Evolutionary conservation across 35 echinoderm and acorn worm genomes (phyloP).

Genomic region (Diadema setosum): DNA sequence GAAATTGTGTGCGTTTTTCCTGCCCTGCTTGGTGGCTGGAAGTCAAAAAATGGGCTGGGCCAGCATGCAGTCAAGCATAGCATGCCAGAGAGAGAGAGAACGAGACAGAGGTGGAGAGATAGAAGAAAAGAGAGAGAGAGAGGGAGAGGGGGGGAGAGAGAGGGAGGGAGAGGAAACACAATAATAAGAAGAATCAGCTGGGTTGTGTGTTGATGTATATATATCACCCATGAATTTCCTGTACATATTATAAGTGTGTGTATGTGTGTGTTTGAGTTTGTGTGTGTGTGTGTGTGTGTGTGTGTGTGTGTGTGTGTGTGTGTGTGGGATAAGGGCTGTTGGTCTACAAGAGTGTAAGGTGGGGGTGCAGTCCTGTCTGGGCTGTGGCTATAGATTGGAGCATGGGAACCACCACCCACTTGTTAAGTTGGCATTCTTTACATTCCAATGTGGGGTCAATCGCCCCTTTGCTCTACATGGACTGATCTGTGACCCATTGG

Average conservation of each 20-base stretch:
- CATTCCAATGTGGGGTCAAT: not conserved
- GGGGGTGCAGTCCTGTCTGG: not conserved
- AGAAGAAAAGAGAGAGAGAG: not conserved
- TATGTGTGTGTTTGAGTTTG: too few species aligned
- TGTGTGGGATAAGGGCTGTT: too few species aligned
- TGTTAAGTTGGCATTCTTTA: not conserved
- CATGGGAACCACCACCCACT: not conserved
- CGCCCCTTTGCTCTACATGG: not conserved
- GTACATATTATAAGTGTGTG: too few species aligned
- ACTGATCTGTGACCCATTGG: not conserved
- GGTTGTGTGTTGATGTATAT: not conserved
- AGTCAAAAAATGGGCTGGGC: not conserved
- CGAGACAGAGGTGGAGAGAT: not conserved
- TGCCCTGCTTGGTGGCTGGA: not conserved
- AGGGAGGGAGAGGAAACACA: too few species aligned
- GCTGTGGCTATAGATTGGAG: not conserved
- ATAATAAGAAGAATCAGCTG: too few species aligned
- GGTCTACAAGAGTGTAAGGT: too few species aligned
- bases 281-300: too few species aligned
- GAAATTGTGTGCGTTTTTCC: too few species aligned
- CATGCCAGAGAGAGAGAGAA: not conserved
- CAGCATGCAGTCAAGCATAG: not conserved
- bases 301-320: too few species aligned
- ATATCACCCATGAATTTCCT: not conserved
- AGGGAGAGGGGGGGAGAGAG: constrained; percentile 28